Conservation (phyloP, 92 coral and sea anemone species). For the Meandrina meandrites region DNA sequence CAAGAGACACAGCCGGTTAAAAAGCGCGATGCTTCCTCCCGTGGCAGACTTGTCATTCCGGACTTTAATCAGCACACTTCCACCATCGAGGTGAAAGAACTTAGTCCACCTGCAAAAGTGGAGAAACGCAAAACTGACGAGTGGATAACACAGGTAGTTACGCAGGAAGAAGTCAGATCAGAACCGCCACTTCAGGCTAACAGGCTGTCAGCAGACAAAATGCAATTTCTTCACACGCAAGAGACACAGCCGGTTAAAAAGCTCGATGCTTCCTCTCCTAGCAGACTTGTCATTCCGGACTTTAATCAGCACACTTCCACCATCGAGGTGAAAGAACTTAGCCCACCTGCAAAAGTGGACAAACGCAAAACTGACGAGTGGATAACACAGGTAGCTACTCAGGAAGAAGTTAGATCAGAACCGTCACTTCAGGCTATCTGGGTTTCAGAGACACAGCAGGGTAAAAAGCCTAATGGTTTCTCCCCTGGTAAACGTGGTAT, state of each 20-base stretch:
- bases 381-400: not conserved
- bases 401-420: not conserved
- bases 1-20: not conserved
- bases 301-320: not conserved
- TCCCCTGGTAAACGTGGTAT: no score
- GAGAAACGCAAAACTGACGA: not conserved
- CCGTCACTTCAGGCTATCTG: not conserved
- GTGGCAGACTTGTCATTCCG: slow-evolving; percentile 12
- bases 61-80: not conserved
- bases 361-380: not conserved
- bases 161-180: not conserved
- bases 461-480: no score
- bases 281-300: slow-evolving; percentile 15
- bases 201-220: not conserved
- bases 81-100: not conserved
- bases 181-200: not conserved
- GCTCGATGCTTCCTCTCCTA: not conserved
- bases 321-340: not conserved
- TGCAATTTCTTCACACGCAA: slow-evolving; percentile 3
- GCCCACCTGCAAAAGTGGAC: not conserved
- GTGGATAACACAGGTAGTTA: slow-evolving; percentile 3
- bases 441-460: no score
- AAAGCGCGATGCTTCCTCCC: not conserved
- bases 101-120: not conserved
- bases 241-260: not conserved